A percentile compares a stretch with the other conserved stretches of the same genome.
Conservation (phyloP, 2,888 invertebrate species). For the Leucophenga maculata region DNA sequence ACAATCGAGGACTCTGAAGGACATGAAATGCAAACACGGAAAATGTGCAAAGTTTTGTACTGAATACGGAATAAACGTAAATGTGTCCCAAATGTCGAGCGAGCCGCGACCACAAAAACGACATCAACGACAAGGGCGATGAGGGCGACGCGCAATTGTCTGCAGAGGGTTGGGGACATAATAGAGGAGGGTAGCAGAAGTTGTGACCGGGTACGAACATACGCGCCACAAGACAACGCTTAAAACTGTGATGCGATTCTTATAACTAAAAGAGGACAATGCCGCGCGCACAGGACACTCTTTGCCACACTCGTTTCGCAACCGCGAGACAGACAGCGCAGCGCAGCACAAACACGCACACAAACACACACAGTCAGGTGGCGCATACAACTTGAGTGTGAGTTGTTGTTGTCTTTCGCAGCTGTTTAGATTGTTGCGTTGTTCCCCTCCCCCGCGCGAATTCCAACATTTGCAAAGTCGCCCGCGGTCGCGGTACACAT, state of each 20-base stretch:
- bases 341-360: no score
- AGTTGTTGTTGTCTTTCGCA: slow-evolving; percentile 48
- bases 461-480: neutral
- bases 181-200: no score
- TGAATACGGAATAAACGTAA: slow-evolving; percentile 64
- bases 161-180: neutral
- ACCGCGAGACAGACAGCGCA: no score
- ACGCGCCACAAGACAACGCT: no score
- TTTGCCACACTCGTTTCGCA: no score
- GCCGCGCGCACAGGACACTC: no score
- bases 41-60: slow-evolving; percentile 57
- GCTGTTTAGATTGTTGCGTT: slow-evolving; percentile 56
- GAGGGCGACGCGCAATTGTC: slow-evolving; percentile 20
- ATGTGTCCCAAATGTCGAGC: slow-evolving; percentile 63
- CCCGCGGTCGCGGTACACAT: slow-evolving; percentile 1
- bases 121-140: slow-evolving; percentile 20
- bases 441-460: neutral
- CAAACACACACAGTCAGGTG: neutral
- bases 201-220: no score
- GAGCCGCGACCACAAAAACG: slow-evolving; percentile 48
- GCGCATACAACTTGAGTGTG: slow-evolving; percentile 12
- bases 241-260: no score
- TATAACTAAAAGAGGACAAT: no score
- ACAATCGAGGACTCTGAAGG: slow-evolving; percentile 15
- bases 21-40: slow-evolving; percentile 31